Evolutionary conservation across 2,888 invertebrate species (phyloP), one percentile per base, ranked within the genome.

Genomic region (Suillia variegata): DNA sequence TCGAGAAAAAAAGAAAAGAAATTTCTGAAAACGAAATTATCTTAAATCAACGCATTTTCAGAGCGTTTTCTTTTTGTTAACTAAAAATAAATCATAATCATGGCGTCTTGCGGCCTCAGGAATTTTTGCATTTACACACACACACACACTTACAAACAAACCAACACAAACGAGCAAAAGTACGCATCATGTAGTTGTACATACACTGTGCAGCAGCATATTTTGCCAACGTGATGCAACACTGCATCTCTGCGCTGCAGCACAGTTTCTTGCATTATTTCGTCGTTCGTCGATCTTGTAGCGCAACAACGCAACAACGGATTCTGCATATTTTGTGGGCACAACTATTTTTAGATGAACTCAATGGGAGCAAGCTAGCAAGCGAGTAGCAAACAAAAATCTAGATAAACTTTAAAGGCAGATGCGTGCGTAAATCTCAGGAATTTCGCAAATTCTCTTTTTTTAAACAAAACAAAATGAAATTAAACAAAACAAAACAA

Each of bases 51-150:
- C n/a, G 38, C 38, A 38, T 13, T 38, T 38, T 38, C 38, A 38
- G n/a, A n/a, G n/a, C n/a, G n/a, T n/a, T n/a, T n/a, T n/a, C n/a
- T n/a, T n/a, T n/a, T n/a, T n/a, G n/a, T n/a, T 18, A 20, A 3
- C 45, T 45, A 45, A 45, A 45, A 45, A 45, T 45, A 45, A 45
- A 45, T 45, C 45, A 45, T 45, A 45, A 45, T 45, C 45, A 45
- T 45, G 45, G 45, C 45, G 45, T 45, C 45, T 3, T 20, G 4
- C 5, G 45, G 45, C 45, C 45, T 17, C 45, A 45, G 45, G 45
- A 45, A 45, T 45, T 45, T n/a, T 45, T 20, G 45, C 45, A 20
- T 20, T 17, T 6, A n/a, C 38, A n/a, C 38, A n/a, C 38, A 38
- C 6, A 38, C 38, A n/a, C 38, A 38, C 3, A 45, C 18, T n/a